A percentile compares a stretch with the other conserved stretches of the same genome.
Evolutionary conservation across 2,113 vertebrate species (phyloP).

Genomic region (Origma solitaria): DNA sequence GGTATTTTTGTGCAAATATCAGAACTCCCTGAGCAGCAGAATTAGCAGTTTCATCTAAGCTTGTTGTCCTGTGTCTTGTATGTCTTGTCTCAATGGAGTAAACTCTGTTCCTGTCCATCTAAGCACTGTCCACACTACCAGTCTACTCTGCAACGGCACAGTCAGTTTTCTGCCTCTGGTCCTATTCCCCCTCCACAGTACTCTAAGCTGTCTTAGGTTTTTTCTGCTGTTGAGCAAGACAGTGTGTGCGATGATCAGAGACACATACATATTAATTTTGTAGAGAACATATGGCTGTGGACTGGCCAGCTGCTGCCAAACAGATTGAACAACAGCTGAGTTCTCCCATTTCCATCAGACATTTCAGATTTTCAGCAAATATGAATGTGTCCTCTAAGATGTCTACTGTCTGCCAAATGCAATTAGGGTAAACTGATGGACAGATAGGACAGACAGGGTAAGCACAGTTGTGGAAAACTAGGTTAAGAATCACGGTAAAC

Average conservation of each 20-base stretch:
- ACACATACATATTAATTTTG: not conserved
- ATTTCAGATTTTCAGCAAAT: slow-evolving; percentile 45
- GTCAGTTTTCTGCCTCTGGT: not conserved
- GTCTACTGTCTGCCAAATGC: slow-evolving; percentile 52
- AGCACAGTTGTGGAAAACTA: slow-evolving; percentile 28
- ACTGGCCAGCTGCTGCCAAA: slow-evolving; percentile 29
- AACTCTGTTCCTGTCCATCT: not conserved
- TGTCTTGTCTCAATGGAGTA: not conserved
- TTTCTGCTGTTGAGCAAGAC: not conserved
- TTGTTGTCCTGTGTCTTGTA: not conserved
- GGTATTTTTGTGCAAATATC: not conserved
- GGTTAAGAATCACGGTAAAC: slow-evolving; percentile 39
- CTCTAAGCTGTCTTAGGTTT: not conserved
- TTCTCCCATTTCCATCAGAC: not conserved
- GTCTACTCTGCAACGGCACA: not conserved
- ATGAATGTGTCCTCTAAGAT: slow-evolving; percentile 13
- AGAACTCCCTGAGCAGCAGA: not conserved
- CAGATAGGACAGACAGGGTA: slow-evolving; percentile 8
- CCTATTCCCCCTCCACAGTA: not conserved
- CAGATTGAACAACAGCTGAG: slow-evolving; percentile 54
- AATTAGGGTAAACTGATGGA: slow-evolving; percentile 46
- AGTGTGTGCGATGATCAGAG: not conserved
- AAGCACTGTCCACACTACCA: not conserved
- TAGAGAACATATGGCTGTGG: not conserved
- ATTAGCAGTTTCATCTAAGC: not conserved